Base-by-base conservation (phyloP, 2,797 vertebrate genomes). In the Acipenser transmontanus region DNA sequence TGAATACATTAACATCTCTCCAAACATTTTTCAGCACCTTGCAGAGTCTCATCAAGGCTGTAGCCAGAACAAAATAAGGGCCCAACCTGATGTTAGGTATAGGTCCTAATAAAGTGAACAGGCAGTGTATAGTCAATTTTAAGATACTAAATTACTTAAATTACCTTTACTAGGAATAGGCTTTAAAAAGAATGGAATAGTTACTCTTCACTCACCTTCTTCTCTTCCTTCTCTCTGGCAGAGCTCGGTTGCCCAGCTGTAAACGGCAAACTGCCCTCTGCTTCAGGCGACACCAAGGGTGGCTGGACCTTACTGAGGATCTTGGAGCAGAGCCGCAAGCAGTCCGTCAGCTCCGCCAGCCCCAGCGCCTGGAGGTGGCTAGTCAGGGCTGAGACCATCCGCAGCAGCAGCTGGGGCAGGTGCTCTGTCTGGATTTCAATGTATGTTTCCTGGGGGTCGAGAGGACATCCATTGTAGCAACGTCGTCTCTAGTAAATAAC, bases 351-450 rank as follows among this genome's bases (percentile, higher is more conserved):
- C 73, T 98, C 97, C 4, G 86, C 83, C 8, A 97, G 91, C 62
- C 88, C 86, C 72, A 98, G 76, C 7, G 92, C 82, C 71, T 90
- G 93, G 64, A 99, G 91, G 74, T 99, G 92, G 76, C 87, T 87
- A 0, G 94, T 98, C 73, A 99, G 77, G 0, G 95, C 96, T 11
- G 95, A 94, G 74, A 99, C 85, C 96, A 99, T 98, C 66, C 94
- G 90, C 79, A 98, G 80, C 69, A 99, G 85, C 76, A 99, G 85
- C 82, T 98, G 96, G 70, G 97, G 97, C 72, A 99, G 89, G 71
- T 99, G 97, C 78, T 98, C 97, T 1, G 97, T 99, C 85, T 99
- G 97, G 81, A 99, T 99, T 88, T 99, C 97, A 73, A 99, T 98
- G 64, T 99, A 99, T 0, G 97, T 98, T 79, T 99, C 97, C 97